Conservation (phyloP, 2,888 invertebrate species). For the Melieria omissa region DNA sequence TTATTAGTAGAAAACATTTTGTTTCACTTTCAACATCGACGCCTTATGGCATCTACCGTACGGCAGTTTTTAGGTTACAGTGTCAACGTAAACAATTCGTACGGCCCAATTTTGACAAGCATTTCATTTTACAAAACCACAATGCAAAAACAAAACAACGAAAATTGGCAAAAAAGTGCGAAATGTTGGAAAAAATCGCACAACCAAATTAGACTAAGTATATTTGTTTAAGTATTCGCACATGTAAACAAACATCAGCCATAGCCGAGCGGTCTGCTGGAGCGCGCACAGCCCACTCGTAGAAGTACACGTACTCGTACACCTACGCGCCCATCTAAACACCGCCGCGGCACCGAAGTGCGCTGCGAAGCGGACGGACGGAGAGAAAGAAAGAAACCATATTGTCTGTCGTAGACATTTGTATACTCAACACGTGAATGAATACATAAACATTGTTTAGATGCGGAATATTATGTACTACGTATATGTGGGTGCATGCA, state of each 20-base stretch:
- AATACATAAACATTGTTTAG: no score
- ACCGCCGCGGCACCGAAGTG: background rate
- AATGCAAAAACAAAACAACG: conserved; percentile 7
- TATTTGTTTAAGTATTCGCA: conserved; percentile 32
- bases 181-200: background rate
- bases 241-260: conserved; percentile 37
- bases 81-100: conserved; percentile 29
- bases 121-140: conserved; percentile 24
- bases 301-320: no score
- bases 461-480: no score
- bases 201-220: conserved; percentile 28
- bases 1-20: background rate
- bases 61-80: conserved; percentile 28
- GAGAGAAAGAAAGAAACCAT: conserved; percentile 35
- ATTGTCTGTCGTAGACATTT: conserved; percentile 26
- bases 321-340: background rate
- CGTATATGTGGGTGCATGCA: no score
- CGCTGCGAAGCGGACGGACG: background rate
- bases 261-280: conserved; percentile 3
- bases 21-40: conserved; percentile 28
- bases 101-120: conserved; percentile 25
- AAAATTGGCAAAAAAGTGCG: background rate
- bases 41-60: conserved; percentile 45
- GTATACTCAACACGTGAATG: no score
- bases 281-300: no score